Percentiles rank a stretch among this genome's conserved stretches.
phyloP scores from a whole-genome alignment of 2,797 vertebrate genomes.

The Parauchenoglanis punctatus region DNA sequence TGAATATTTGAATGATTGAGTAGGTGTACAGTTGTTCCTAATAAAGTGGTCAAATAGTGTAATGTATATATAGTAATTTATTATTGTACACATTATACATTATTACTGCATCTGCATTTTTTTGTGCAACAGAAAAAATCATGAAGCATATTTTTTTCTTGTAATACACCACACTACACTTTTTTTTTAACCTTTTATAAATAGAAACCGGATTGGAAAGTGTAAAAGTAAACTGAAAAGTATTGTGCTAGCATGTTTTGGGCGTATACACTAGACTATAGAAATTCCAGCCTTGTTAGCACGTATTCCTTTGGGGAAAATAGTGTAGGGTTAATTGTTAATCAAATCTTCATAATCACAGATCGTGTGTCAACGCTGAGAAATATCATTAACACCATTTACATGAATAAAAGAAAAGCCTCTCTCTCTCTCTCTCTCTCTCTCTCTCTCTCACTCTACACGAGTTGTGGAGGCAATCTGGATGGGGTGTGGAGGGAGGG shows the following conservation, averaged over 20 bases:
- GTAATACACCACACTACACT: not conserved
- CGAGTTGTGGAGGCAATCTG: conserved; percentile 15
- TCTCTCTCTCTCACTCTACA: not conserved
- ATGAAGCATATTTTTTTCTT: not conserved
- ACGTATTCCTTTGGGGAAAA: conserved; percentile 19
- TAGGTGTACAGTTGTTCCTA: not conserved
- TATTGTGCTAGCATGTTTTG: not conserved
- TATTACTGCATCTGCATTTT: not conserved
- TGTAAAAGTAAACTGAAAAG: not conserved
- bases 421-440: not conserved
- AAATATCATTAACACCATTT: conserved; percentile 40
- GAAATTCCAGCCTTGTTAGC: conserved; percentile 20
- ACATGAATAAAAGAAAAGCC: conserved; percentile 35
- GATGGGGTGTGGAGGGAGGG: not conserved
- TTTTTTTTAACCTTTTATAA: not conserved
- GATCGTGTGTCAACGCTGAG: conserved; percentile 33
- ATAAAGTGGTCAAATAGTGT: not conserved
- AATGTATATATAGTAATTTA: not conserved
- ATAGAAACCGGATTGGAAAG: not conserved
- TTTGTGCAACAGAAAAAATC: not conserved
- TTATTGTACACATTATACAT: no score
- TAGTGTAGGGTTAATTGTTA: conserved; percentile 40
- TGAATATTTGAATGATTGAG: not conserved
- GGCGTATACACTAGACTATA: not conserved
- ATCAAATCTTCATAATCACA: conserved; percentile 42